Base-by-base conservation (phyloP, 2,797 vertebrate genomes). In the Ctenopoma multispine region DNA sequence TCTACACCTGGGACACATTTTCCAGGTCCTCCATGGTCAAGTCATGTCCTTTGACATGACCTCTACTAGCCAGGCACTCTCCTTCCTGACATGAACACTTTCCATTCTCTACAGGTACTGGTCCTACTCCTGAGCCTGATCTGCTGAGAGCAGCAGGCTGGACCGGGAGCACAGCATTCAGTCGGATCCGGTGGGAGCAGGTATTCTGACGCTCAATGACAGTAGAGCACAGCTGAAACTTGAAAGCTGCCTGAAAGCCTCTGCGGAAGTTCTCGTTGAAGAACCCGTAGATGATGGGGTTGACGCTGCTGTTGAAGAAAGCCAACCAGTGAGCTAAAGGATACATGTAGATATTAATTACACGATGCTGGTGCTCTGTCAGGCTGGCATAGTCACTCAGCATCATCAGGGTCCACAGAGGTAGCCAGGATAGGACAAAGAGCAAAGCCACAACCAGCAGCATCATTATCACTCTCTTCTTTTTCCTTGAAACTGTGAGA, bases 361-460 rank as follows among this genome's bases (percentile, higher is more conserved):
- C 34, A 0, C 90, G 91, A 18, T 96, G 50, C 66, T 96, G 94
- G 18, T 56, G 51, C 41, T 94, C 90, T 0, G 92, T 95, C 46
- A 99, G 87, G 78, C 89, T 94, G 23, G 94, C 93, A 0, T 98
- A 98, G 87, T 98, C 96, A 0, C 95, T 96, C 20, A 98, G 93
- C 97, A 99, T 96, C 95, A 98, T 96, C 58, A 98, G 90, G 0
- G 96, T 95, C 97, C 97, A 99, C 76, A 99, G 79, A 1, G 97
- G 97, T 20, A 99, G 92, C 97, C 97, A 99, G 47, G 97, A 99
- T 0, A 99, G 49, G 40, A 95, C 90, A 67, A 99, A 99, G 4
- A 99, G 94, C 74, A 97, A 67, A 10, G 96, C 96, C 69, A 99
- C 96, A 0, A 92, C 53, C 10, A 97, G 63, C 1, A 99, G 94